Conservation (phyloP, 2,113 vertebrate species). For the Tursiops truncatus region DNA sequence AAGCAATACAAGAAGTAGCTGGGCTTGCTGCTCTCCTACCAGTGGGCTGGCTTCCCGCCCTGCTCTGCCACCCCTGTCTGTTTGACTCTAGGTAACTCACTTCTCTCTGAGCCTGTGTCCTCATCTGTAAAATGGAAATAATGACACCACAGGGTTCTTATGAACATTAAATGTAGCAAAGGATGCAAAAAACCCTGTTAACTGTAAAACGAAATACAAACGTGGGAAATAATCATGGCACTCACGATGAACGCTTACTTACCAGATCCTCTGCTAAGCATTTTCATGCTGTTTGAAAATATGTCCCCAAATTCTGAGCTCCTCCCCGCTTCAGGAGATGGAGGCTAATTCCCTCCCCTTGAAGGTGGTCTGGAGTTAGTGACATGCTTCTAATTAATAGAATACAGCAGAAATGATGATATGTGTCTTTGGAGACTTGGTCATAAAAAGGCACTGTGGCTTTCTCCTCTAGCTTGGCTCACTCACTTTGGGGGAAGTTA, state of each 20-base stretch:
- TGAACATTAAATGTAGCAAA: background rate
- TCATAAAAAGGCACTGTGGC: background rate
- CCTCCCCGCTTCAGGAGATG: background rate
- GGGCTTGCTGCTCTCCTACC: background rate
- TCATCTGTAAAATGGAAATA: background rate
- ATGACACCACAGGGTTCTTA: background rate
- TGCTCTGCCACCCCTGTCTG: background rate
- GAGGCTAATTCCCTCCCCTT: background rate
- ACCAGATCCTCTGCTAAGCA: background rate
- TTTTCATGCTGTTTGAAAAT: background rate
- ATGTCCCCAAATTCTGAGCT: background rate
- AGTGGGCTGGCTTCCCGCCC: background rate
- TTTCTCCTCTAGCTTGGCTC: background rate
- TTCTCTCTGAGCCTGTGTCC: background rate
- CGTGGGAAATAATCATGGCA: background rate
- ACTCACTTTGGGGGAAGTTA: too few species aligned
- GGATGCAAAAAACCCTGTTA: background rate
- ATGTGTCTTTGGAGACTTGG: background rate
- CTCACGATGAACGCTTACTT: background rate
- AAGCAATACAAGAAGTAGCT: background rate
- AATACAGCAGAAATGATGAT: background rate
- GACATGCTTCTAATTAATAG: background rate
- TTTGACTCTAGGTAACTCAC: background rate
- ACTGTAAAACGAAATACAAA: background rate
- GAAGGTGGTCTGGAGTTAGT: background rate